Percentiles rank a stretch among this genome's conserved stretches.
Evolutionary conservation across 1,140 invertebrate genomes (phyloP).

Genomic region (Pseudomyrmex cubaensis): DNA sequence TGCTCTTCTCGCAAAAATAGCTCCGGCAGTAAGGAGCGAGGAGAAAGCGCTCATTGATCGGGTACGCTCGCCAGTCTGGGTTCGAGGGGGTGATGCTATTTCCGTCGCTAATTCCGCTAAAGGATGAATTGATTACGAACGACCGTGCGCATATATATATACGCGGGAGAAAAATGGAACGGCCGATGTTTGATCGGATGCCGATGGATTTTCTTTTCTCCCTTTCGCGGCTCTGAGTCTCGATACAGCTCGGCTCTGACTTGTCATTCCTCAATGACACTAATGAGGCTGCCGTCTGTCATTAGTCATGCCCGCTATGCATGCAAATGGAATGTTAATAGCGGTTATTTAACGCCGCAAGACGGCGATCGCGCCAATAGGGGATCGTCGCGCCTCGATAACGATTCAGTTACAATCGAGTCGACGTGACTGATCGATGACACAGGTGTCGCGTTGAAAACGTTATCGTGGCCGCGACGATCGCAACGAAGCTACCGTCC

Average conservation of each 20-base stretch:
- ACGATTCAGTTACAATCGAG: slow-evolving; percentile 55
- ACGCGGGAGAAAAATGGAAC: slow-evolving; percentile 21
- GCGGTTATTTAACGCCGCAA: slow-evolving; percentile 47
- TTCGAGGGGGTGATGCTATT: slow-evolving; percentile 51
- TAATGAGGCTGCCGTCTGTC: slow-evolving; percentile 51
- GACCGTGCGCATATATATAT: slow-evolving; percentile 8
- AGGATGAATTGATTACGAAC: slow-evolving; percentile 57
- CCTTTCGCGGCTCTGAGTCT: neutral
- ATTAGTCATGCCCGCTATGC: slow-evolving; percentile 28
- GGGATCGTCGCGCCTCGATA: slow-evolving; percentile 29
- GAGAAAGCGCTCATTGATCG: slow-evolving; percentile 59
- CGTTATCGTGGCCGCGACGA: slow-evolving; percentile 37
- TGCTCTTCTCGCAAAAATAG: slow-evolving; percentile 65
- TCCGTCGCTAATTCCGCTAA: slow-evolving; percentile 44
- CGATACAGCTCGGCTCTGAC: slow-evolving; percentile 4
- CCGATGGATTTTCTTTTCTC: slow-evolving; percentile 8
- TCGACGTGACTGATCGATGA: slow-evolving; percentile 55
- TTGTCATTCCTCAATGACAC: slow-evolving; percentile 27
- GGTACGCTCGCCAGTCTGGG: slow-evolving; percentile 13
- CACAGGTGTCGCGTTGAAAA: slow-evolving; percentile 58
- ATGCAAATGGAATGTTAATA: slow-evolving; percentile 57
- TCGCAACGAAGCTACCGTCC: slow-evolving; percentile 32
- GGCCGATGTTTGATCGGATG: neutral
- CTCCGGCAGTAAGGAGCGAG: slow-evolving; percentile 18
- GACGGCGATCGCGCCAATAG: slow-evolving; percentile 31